These are phyloP conservation scores for Saccostrea cuccullata DNA, from an alignment of 1,140 invertebrate genomes.

Conservation along the genomic window DNA sequence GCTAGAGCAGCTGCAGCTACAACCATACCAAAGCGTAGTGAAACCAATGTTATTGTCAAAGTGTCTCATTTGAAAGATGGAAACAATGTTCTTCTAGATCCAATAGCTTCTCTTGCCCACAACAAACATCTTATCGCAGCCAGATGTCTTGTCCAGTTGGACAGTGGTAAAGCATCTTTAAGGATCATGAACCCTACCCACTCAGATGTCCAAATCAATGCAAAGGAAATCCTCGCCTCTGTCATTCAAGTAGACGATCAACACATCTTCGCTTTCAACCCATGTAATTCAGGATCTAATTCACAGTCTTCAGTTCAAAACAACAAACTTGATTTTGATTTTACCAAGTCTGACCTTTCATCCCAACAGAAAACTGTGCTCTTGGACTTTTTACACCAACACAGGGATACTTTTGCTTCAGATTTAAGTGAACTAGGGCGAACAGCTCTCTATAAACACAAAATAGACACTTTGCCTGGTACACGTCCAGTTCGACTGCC, in stretches of 20 bases:
- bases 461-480: slow-evolving; percentile 51
- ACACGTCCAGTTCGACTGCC: slow-evolving; percentile 42
- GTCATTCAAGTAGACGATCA: background rate
- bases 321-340: slow-evolving; percentile 13
- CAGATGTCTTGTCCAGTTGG: slow-evolving; percentile 19
- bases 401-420: slow-evolving; percentile 51
- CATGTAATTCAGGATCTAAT: background rate
- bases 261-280: background rate
- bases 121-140: background rate
- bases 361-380: slow-evolving; percentile 1
- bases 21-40: background rate
- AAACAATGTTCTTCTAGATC: slow-evolving; percentile 29
- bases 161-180: background rate
- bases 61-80: background rate
- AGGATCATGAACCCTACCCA: slow-evolving; percentile 31
- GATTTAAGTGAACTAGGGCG: slow-evolving; percentile 50
- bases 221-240: slow-evolving; percentile 21
- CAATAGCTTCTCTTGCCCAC: background rate
- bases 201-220: slow-evolving; percentile 7
- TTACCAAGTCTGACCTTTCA: slow-evolving; percentile 1
- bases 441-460: slow-evolving; percentile 55
- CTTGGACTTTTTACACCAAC: slow-evolving; percentile 46
- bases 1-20: slow-evolving; percentile 26
- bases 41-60: slow-evolving; percentile 31
- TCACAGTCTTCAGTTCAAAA: no score